These are phyloP conservation scores for Phyllostomus discolor DNA, from an alignment of 2,113 vertebrate species.

Conservation along the genomic window DNA sequence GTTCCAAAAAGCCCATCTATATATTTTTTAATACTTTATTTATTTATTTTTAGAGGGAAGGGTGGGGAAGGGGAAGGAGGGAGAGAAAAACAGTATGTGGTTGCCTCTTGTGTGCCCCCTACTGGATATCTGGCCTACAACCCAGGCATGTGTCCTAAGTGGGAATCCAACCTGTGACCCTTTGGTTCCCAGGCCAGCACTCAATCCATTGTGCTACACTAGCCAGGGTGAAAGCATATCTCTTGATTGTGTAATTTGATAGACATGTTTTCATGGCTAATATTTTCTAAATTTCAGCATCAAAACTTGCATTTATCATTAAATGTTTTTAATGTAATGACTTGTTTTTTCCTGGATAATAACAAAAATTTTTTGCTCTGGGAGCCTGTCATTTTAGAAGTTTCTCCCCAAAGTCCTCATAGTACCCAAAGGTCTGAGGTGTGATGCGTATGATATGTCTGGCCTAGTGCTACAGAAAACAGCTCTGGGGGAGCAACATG, in stretches of 20 bases:
- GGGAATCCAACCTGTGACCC: no score
- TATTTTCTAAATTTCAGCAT: not conserved
- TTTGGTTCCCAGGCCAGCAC: no score
- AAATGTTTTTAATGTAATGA: not conserved
- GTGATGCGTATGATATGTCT: not conserved
- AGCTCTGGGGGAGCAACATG: not conserved
- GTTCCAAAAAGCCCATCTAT: not conserved
- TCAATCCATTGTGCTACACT: no score
- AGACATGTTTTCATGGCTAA: not conserved
- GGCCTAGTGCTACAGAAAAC: not conserved
- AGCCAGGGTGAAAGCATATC: not conserved
- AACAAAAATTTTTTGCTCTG: not conserved
- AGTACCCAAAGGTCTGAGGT: not conserved
- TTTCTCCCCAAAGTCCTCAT: not conserved
- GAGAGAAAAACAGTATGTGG: no score
- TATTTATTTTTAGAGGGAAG: no score
- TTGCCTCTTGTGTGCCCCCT: no score
- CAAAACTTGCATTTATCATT: not conserved
- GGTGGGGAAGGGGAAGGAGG: no score
- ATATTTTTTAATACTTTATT: no score
- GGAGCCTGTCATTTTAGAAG: not conserved
- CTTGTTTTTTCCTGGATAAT: not conserved
- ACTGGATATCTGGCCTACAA: no score
- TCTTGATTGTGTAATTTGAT: not conserved
- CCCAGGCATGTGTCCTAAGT: no score